Evolutionary conservation across 2,888 invertebrate genomes (phyloP).

Genomic region (Ferrisia virgata): DNA sequence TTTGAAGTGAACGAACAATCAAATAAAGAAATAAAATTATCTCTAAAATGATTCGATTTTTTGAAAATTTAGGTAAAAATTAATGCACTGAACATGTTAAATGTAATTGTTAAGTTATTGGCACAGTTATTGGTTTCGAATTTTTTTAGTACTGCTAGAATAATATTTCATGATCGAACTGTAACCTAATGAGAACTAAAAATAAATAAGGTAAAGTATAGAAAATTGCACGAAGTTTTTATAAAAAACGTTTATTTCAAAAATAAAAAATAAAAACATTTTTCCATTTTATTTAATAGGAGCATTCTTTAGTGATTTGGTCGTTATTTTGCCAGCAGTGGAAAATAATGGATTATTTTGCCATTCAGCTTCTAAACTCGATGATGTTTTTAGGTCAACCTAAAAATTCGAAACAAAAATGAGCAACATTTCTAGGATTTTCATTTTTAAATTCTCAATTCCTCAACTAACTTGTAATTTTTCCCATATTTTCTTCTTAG

Average conservation of each 20-base stretch:
- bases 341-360: slow-evolving; percentile 75
- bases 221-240: too few species aligned
- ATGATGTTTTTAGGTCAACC: slow-evolving; percentile 64
- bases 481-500: slow-evolving; percentile 96
- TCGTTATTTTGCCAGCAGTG: slow-evolving; percentile 64
- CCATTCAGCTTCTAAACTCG: slow-evolving; percentile 76
- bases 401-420: slow-evolving; percentile 48
- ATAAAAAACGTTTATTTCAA: not conserved
- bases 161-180: too few species aligned
- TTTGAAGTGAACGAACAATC: too few species aligned
- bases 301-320: slow-evolving; percentile 73
- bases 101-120: too few species aligned
- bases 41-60: too few species aligned
- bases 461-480: slow-evolving; percentile 65
- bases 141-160: too few species aligned
- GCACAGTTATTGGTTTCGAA: too few species aligned
- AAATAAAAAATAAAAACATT: not conserved
- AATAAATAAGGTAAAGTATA: too few species aligned
- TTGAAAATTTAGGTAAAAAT: too few species aligned
- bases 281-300: slow-evolving; percentile 73
- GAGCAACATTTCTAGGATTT: not conserved
- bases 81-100: too few species aligned
- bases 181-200: too few species aligned
- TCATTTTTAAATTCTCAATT: slow-evolving; percentile 9
- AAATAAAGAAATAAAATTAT: too few species aligned